A percentile compares a stretch with the other conserved stretches of the same genome.
Conservation (phyloP, 2,888 invertebrate species). For the Agriopis aurantiaria region DNA sequence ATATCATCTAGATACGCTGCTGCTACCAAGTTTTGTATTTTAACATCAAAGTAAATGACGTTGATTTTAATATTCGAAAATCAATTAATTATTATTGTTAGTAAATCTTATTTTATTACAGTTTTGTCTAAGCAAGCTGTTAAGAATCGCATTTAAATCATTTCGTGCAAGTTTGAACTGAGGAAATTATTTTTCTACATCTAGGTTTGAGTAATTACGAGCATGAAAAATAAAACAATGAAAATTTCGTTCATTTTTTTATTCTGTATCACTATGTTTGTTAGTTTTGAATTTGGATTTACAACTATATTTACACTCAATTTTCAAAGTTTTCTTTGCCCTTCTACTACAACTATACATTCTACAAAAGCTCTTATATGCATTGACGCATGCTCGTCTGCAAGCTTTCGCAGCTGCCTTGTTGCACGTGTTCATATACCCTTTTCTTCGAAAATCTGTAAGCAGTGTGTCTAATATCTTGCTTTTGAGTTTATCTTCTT, state of each 20-base stretch:
- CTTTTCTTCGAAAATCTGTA: constrained; percentile 6
- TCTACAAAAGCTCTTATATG: constrained; percentile 48
- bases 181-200: too few species aligned
- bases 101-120: too few species aligned
- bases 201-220: too few species aligned
- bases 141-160: too few species aligned
- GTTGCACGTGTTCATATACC: constrained; percentile 36
- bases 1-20: too few species aligned
- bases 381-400: constrained; percentile 52
- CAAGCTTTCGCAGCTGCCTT: constrained; percentile 50
- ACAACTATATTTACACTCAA: constrained; percentile 57
- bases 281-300: constrained; percentile 45
- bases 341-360: constrained; percentile 47
- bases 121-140: too few species aligned
- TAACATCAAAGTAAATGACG: too few species aligned
- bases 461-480: background rate
- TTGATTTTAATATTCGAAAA: too few species aligned
- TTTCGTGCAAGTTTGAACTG: too few species aligned
- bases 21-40: too few species aligned
- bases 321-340: constrained; percentile 50
- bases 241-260: background rate
- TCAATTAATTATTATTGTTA: too few species aligned
- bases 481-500: background rate
- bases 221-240: background rate
- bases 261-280: constrained; percentile 33